Base-by-base conservation (phyloP, 2,113 vertebrate species). In the Chrysemys picta region DNA sequence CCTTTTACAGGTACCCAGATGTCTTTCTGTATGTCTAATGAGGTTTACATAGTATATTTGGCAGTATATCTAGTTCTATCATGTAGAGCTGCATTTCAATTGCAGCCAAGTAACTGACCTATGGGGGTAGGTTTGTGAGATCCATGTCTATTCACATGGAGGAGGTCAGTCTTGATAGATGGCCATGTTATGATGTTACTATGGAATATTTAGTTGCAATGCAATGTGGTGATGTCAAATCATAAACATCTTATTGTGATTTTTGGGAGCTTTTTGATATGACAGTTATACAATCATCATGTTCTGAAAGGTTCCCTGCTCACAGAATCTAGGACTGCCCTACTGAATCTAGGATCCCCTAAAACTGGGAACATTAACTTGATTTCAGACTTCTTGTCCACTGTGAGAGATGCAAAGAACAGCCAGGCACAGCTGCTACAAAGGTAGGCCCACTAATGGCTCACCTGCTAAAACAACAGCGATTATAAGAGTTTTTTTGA, bases 61-160 rank as follows among this genome's bases (percentile, higher is more conserved):
- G 9, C 2, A n/a, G 35, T 72, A 38, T 38, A 38, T 72, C 17
- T 72, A 62, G 65, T 83, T 87, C 27, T 16, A 50, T 65, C 14
- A 75, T 7, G 1, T 25, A 42, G 83, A 78, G 7, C 22, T 91
- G 59, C n/a, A 53, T 89, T 54, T 14, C 31, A 89, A 81, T n/a
- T 87, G 69, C 79, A 29, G 7, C 50, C 93, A 11, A 5, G 3
- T 45, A 62, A 81, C 27, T 57, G 69, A 78, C 11, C 6, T 45
- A 27, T 8, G 59, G 22, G 6, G 5, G 47, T 25, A 54, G 57
- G 76, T 90, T 56, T 88, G 35, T 24, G 5, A 57, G 75, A 76
- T 3, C 10, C 10, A 2, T 38, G 1, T 35, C 2, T 49, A 4
- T 50, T 14, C 0, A 4, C 80, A 53, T 49, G 81, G 42, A 76